These are phyloP conservation scores for Zoanthus sansibaricus DNA, from an alignment of 92 coral and sea anemone genomes.

Conservation along the genomic window DNA sequence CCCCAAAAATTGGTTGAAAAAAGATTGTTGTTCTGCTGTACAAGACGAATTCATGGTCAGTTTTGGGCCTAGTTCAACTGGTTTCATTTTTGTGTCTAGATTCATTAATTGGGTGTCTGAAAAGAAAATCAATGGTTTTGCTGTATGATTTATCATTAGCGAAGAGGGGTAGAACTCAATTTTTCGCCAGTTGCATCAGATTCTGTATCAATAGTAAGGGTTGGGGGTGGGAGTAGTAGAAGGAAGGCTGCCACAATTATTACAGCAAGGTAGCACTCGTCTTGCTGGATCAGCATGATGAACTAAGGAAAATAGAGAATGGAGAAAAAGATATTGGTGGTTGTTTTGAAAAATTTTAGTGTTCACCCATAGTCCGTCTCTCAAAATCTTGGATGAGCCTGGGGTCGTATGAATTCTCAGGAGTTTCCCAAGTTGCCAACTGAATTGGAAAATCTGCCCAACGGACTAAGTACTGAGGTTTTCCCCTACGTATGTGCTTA, in stretches of 20 bases:
- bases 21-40: neutral
- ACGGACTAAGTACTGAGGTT: neutral
- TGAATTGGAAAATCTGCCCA: neutral
- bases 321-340: neutral
- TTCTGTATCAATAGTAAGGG: neutral
- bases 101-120: conserved; percentile 2
- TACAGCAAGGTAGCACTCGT: neutral
- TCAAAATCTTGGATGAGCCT: neutral
- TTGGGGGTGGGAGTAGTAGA: neutral
- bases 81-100: neutral
- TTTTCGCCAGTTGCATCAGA: neutral
- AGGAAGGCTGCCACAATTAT: neutral
- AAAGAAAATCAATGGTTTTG: neutral
- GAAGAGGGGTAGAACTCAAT: neutral
- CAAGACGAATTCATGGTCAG: neutral
- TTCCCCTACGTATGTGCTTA: neutral
- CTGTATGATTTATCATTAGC: neutral
- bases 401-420: neutral
- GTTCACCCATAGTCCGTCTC: neutral
- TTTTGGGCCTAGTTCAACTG: neutral
- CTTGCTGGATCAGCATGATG: neutral
- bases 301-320: neutral
- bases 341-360: neutral
- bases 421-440: neutral
- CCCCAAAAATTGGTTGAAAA: neutral